Base-by-base conservation (phyloP, 2,797 vertebrate species). In the Acanthurus tractus region DNA sequence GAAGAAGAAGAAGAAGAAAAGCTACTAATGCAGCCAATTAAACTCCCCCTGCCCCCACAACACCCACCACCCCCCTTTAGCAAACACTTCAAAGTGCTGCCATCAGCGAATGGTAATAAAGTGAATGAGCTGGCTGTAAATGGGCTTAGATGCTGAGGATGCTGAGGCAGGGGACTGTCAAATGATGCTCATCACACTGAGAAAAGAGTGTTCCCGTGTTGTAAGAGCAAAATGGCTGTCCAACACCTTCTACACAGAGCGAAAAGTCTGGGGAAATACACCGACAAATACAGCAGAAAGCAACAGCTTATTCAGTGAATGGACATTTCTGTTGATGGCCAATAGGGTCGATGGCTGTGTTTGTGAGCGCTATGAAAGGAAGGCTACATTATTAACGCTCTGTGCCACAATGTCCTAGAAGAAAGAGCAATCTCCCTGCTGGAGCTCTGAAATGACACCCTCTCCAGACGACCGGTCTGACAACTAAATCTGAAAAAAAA, bases 71-170 rank as follows among this genome's bases (percentile, higher is more conserved):
- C 72, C 75, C 62, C 58, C 63, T 54, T 79, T 38, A 76, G 78
- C 82, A 86, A 89, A 86, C 89, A 88, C 88, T 90, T 86, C 84
- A 93, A 89, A 90, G 88, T 89, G 88, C 88, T 90, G 83, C 92
- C 90, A 93, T 91, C 87, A 92, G 89, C 86, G 68, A 78, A 85
- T 62, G 82, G 93, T 87, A 81, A 82, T 86, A 85, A 86, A 89
- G 86, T 71, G 89, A 89, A 90, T 68, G 88, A 88, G 84, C 77
- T 88, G 74, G 63, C 81, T 62, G 75, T 78, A 89, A 91, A 89
- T 86, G 84, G 76, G 62, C 58, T 62, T 25, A 80, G 85, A 84
- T 84, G 82, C 76, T 34, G 70, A 52, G 79, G 84, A 86, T 84
- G 81, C 86, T 79, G 85, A 89, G 86, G 71, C 79, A 83, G 76